Base-by-base conservation (phyloP, 2,888 invertebrate species). In the Amphipoea lucens region DNA sequence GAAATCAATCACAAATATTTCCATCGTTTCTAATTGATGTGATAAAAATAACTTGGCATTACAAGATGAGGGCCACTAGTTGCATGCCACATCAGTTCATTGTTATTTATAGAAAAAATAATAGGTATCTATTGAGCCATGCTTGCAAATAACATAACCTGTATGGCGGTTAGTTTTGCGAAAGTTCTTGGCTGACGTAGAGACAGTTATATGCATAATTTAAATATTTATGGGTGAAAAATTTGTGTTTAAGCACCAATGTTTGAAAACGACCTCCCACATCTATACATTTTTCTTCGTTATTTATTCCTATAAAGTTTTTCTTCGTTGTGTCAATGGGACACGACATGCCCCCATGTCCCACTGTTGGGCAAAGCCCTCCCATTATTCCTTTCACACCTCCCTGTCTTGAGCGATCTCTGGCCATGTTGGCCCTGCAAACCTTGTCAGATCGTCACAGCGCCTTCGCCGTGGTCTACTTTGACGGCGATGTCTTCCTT, bases 1-100 rank as follows among this genome's bases (percentile, higher is more conserved):
- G 40, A 75, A 79, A 79, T 79, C 72, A 75, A 68, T 82, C 63
- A 83, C 42, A 63, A 63, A 69, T 51, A 29, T 71, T 74, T 63
- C 60, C 71, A 74, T 68, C 17, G 45, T 71, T 63, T 63, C n/a
- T 68, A 72, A 82, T 75, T 62, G 57, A 48, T 63, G 72, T 48
- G 71, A 14, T 74, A 23, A 82, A 72, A 78, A 60, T 78, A 70
- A 60, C 62, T 67, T 74, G n/a, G 29, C 62, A 79, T 48, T 29
- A 74, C 45, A 68, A 63, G 66, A 71, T n/a, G 17, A 29, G 3
- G 14, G 40, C n/a, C 54, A 69, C 62, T 3, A 29, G 40, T 48
- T 63, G 51, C 42, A 51, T 42, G 76, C 48, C 14, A 17, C 23
- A 70, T 76, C 42, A 69, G 23, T 42, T 54, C 5, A 11, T 14